Conservation (phyloP, 2,888 invertebrate species). For the Capitulum mitella region DNA sequence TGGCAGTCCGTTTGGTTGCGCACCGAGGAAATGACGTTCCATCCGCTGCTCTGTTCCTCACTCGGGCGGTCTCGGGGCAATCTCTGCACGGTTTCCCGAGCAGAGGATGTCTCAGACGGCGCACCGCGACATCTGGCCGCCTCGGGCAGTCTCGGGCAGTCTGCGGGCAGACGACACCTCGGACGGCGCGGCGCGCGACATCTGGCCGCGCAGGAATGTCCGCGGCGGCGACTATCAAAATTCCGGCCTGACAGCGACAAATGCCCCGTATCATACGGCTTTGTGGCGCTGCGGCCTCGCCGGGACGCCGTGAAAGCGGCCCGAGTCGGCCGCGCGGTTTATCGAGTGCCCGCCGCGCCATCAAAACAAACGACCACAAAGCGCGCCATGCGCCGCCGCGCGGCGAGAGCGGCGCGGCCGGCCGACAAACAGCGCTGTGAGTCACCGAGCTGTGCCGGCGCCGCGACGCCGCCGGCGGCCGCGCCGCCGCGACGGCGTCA, state of each 20-base stretch:
- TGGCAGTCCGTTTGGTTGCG: too few species aligned
- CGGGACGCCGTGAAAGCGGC: not conserved
- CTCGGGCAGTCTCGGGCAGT: not conserved
- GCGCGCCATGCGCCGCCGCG: constrained; percentile 18
- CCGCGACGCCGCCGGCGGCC: too few species aligned
- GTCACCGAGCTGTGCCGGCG: not conserved
- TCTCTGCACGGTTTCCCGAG: too few species aligned
- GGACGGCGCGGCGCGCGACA: not conserved
- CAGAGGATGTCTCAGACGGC: too few species aligned
- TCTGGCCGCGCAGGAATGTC: constrained; percentile 5
- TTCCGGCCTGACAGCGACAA: constrained; percentile 13
- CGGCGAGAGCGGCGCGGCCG: not conserved
- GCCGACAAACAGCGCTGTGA: not conserved
- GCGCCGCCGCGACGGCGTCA: too few species aligned
- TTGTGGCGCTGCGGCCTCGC: not conserved
- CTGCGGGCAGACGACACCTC: not conserved
- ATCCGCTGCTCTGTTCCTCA: too few species aligned
- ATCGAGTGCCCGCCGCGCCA: not conserved
- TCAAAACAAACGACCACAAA: constrained; percentile 1
- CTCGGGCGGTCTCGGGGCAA: too few species aligned
- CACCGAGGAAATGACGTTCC: too few species aligned
- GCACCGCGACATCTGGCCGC: too few species aligned
- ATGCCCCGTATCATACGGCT: not conserved
- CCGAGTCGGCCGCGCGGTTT: not conserved
- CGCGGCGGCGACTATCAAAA: not conserved